Evolutionary conservation across 1,140 invertebrate species (phyloP), one percentile per base, ranked within the genome.

Genomic region (Linepithema humile): DNA sequence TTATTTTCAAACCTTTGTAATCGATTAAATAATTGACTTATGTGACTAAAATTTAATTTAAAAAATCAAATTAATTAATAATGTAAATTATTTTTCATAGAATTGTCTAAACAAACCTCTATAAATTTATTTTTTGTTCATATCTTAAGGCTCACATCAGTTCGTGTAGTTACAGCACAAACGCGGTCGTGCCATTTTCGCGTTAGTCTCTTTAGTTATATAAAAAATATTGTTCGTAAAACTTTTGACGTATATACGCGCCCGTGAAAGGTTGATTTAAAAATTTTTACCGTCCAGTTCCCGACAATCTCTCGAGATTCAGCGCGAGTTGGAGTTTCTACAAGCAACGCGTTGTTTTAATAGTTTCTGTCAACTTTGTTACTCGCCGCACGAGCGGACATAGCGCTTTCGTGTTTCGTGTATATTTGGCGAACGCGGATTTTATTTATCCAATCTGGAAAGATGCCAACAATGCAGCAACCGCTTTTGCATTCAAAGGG

Each of bases 321-420:
- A 55, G 5, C 45, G n/a, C 43, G 48, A 23, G n/a, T 65, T 67
- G 62, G 32, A 55, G 48, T 80, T 70, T 69, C 23, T 20, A n/a
- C 75, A 26, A 70, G 23, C 35, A 69, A 80, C 26, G 75, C 10
- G 23, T 26, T 70, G 26, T 57, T 80, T 80, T 80, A 80, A 80
- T 70, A 80, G 64, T 57, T 80, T 43, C 35, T 70, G 75, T 70
- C 48, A 80, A 80, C 64, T 80, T 70, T 55, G 40, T 67, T 67
- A 20, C 48, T 55, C 23, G 75, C 38, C 26, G 35, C 75, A 35
- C 26, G 48, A 15, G 17, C 60, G 45, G 35, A 80, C 35, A 53
- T 29, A 10, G 9, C 6, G 32, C 15, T 53, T 69, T 78, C 32
- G 48, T 32, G 32, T 55, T 78, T 55, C 17, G 23, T 80, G 65